Percentiles rank a stretch among this genome's conserved stretches.
Conservation (phyloP, 2,797 vertebrate species). For the Eutrigla gurnardus region DNA sequence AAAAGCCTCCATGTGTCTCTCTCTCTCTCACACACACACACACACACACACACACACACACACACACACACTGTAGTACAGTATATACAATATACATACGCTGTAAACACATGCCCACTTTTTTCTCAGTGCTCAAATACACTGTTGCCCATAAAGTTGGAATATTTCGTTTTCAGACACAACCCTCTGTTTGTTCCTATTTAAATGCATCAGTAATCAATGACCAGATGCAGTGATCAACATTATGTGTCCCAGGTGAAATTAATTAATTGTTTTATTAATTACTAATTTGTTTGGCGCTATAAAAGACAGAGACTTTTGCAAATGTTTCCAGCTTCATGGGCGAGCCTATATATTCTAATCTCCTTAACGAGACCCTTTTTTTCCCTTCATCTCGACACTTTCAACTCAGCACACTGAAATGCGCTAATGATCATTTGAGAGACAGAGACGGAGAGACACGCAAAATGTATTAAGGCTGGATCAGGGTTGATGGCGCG, state of each 20-base stretch:
- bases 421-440: constrained; percentile 32
- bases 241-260: too few species aligned
- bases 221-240: too few species aligned
- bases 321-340: too few species aligned
- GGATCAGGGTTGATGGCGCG: constrained; percentile 56
- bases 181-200: too few species aligned
- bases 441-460: constrained; percentile 35
- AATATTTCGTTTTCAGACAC: too few species aligned
- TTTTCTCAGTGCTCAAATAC: background rate
- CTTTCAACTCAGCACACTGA: constrained; percentile 1
- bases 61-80: background rate
- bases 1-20: constrained; percentile 26
- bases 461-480: constrained; percentile 46
- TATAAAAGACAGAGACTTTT: background rate
- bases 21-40: background rate
- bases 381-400: background rate
- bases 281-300: too few species aligned
- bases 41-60: constrained; percentile 14
- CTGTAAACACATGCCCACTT: background rate
- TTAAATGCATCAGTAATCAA: too few species aligned
- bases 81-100: background rate
- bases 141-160: too few species aligned
- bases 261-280: too few species aligned
- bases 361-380: background rate
- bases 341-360: background rate